Evolutionary conservation across 2,888 invertebrate species (phyloP), one percentile per base, ranked within the genome.

Genomic region (Fragum sueziense): DNA sequence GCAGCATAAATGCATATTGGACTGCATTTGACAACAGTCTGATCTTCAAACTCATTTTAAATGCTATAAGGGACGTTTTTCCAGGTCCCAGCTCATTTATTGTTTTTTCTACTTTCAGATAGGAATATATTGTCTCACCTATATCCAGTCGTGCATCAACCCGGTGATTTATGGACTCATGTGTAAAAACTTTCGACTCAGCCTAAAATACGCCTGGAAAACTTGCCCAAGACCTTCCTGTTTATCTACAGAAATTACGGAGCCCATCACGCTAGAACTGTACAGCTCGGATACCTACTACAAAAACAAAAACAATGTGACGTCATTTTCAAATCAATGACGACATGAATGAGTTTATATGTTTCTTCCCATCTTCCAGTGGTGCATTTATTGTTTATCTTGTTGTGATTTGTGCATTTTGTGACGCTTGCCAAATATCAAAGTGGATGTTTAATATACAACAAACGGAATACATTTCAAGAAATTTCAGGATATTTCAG

Each of bases 111-210:
- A 52, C 57, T 85, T 86, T 67, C 84, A 90, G 90, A 84, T 88
- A 68, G 85, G 84, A 1, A 79, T 90, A 37, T 84, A 87, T 76
- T 88, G 87, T 70, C 79, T 90, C 52, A 89, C 90, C 17, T 90
- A 89, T 74, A 79, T 90, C 25, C 90, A 90, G 70, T 89, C 90
- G 1, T 88, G 88, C 80, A 81, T 89, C 37, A 90, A 90, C 78
- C 90, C 90, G 1, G 74, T 90, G 52, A 88, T 90, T 57, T 90
- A 90, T 68, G 87, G 88, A 20, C 85, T 88, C 73, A 90, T 90
- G 90, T 90, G 89, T 4, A 88, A 87, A 74, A 87, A 87, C 51
- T 88, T 89, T 62, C 74, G 89, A 52, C 25, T 65, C 20, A 65
- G 65, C 41, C 27, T 65, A 25, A 65, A 65, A 34, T 65, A 65